A percentile compares a stretch with the other conserved stretches of the same genome.
phyloP scores from a whole-genome alignment of 2,888 invertebrate species.

The Epistrophe grossulariae region DNA sequence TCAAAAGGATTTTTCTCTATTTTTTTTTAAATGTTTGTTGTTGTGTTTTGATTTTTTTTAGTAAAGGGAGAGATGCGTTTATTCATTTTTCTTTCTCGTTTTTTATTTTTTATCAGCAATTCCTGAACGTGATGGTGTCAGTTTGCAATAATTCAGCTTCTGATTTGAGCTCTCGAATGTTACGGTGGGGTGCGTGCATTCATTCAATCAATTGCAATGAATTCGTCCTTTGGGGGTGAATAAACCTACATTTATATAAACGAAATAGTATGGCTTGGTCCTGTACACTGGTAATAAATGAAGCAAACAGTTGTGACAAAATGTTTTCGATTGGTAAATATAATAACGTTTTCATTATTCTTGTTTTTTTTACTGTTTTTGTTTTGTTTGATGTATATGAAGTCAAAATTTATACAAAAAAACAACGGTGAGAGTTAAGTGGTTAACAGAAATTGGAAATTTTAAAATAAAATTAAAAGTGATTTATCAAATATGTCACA shows the following conservation, averaged over 20 bases:
- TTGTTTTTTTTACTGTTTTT: slow-evolving; percentile 22
- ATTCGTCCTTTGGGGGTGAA: slow-evolving; percentile 52
- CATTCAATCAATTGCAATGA: slow-evolving; percentile 48
- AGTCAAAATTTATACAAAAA: background rate
- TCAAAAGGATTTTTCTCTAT: slow-evolving; percentile 56
- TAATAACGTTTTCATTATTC: slow-evolving; percentile 57
- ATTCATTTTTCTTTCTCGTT: slow-evolving; percentile 30
- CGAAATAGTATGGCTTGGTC: slow-evolving; percentile 23
- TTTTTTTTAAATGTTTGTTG: slow-evolving; percentile 30
- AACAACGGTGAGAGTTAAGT: slow-evolving; percentile 8
- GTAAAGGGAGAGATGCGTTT: slow-evolving; percentile 54
- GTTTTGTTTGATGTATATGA: background rate
- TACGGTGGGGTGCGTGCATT: slow-evolving; percentile 35
- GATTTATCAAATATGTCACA: slow-evolving; percentile 52
- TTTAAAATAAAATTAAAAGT: slow-evolving; percentile 41
- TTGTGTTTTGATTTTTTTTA: slow-evolving; percentile 48
- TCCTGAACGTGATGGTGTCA: slow-evolving; percentile 61
- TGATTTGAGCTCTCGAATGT: slow-evolving; percentile 52
- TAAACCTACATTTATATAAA: background rate
- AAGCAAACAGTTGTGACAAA: slow-evolving; percentile 71
- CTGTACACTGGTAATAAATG: slow-evolving; percentile 55
- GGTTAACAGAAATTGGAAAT: slow-evolving; percentile 15
- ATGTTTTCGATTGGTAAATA: slow-evolving; percentile 65
- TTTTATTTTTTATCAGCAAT: slow-evolving; percentile 47
- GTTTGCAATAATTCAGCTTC: slow-evolving; percentile 63